A percentile compares a stretch with the other conserved stretches of the same genome.
Conservation (phyloP, 2,797 vertebrate species). For the Mormyrops attenuatus region DNA sequence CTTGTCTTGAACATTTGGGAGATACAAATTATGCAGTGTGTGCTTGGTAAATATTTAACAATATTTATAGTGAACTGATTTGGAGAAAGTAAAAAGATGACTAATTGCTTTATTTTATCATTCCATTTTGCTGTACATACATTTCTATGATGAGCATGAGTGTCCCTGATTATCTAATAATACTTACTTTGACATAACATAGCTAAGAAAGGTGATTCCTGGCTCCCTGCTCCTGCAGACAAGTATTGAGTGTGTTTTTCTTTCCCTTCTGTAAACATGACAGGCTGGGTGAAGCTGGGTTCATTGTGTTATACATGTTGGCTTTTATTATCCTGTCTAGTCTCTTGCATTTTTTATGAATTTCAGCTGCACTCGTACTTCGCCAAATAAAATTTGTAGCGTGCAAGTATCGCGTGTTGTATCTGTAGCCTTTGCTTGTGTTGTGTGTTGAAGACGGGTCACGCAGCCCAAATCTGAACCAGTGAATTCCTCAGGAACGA, state of each 20-base stretch:
- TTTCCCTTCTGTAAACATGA: neutral
- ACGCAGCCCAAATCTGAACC: neutral
- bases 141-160: neutral
- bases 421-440: neutral
- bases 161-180: neutral
- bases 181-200: neutral
- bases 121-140: neutral
- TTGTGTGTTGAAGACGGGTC: neutral
- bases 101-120: neutral
- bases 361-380: neutral
- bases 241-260: neutral
- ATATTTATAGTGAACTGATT: neutral
- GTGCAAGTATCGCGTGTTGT: neutral
- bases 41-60: neutral
- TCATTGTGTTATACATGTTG: neutral
- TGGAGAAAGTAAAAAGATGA: neutral
- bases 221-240: neutral
- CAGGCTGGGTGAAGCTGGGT: neutral
- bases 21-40: neutral
- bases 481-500: neutral
- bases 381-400: neutral
- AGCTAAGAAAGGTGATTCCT: neutral
- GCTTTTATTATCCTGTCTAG: neutral
- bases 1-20: neutral
- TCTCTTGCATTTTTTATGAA: slow-evolving; percentile 6